Evolutionary conservation across 2,797 vertebrate species (phyloP).

Genomic region (Amblyopsis hoosieri): DNA sequence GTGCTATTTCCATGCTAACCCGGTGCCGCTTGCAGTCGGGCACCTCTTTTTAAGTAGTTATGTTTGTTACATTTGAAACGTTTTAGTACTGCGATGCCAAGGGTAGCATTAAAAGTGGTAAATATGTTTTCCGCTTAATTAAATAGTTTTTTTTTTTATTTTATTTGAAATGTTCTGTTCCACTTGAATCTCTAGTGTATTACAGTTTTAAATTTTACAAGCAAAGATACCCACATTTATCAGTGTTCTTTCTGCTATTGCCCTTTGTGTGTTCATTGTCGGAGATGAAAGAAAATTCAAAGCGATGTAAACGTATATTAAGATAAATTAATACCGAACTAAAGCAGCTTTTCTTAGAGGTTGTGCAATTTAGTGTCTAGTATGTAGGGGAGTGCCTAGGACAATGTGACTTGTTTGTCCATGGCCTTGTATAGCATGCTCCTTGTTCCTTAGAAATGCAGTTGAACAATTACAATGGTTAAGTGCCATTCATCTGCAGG

Average conservation of each 20-base stretch:
- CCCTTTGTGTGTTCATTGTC: slow-evolving; percentile 63
- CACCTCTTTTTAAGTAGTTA: background rate
- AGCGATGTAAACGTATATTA: slow-evolving; percentile 74
- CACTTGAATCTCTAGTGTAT: slow-evolving; percentile 11
- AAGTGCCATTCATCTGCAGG: slow-evolving; percentile 99
- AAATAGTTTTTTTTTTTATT: background rate
- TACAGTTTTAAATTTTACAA: slow-evolving; percentile 43
- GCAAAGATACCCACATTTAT: slow-evolving; percentile 4
- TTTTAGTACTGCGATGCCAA: no score
- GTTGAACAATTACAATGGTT: slow-evolving; percentile 87
- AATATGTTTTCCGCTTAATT: no score
- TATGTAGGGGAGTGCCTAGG: slow-evolving; percentile 76
- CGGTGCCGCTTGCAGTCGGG: slow-evolving; percentile 8
- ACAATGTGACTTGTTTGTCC: slow-evolving; percentile 92
- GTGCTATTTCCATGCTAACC: slow-evolving; percentile 13
- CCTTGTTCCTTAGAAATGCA: slow-evolving; percentile 87
- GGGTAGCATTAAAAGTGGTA: no score
- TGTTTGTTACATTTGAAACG: background rate
- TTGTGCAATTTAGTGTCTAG: slow-evolving; percentile 87
- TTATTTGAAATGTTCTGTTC: background rate
- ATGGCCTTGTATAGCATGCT: slow-evolving; percentile 82
- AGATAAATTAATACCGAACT: slow-evolving; percentile 81
- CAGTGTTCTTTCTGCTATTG: slow-evolving; percentile 23
- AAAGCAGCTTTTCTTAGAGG: slow-evolving; percentile 78
- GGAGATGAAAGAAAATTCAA: slow-evolving; percentile 71